Percentiles rank a stretch among this genome's conserved stretches.
phyloP scores from a whole-genome alignment of 2,113 vertebrate genomes.

The Ornithorhynchus anatinus region DNA sequence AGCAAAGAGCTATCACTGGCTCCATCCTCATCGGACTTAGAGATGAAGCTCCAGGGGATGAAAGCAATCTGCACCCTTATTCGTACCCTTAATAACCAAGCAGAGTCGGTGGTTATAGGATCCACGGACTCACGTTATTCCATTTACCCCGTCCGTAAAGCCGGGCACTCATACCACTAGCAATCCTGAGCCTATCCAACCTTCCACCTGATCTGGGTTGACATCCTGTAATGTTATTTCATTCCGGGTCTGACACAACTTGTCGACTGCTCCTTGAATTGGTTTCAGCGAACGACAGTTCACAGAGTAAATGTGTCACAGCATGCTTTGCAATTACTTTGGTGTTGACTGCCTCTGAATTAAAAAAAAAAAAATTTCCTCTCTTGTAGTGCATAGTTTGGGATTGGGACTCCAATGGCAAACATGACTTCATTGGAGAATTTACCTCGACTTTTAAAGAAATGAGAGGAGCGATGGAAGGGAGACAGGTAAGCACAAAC shows the following conservation, averaged over 20 bases:
- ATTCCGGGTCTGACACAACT: background rate
- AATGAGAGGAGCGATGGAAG: conserved; percentile 94
- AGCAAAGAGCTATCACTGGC: too few species aligned
- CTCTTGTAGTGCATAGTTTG: conserved; percentile 91
- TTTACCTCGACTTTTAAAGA: conserved; percentile 93
- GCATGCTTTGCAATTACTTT: too few species aligned
- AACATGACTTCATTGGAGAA: conserved; percentile 97
- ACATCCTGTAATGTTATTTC: conserved; percentile 9
- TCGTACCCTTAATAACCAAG: too few species aligned
- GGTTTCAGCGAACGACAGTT: background rate
- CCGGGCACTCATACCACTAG: background rate
- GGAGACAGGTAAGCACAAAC: conserved; percentile 83
- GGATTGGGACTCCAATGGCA: conserved; percentile 99
- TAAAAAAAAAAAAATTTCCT: conserved; percentile 16
- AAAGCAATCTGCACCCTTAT: too few species aligned
- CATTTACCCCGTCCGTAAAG: background rate
- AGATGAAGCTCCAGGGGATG: too few species aligned
- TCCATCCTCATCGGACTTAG: too few species aligned
- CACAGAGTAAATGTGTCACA: background rate
- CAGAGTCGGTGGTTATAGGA: too few species aligned
- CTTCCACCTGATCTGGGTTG: conserved; percentile 3
- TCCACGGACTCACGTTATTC: too few species aligned
- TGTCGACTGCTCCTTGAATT: background rate
- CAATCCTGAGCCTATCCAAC: too few species aligned
- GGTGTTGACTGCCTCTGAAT: background rate